Conservation (phyloP, 2,888 invertebrate genomes). For the Alentia gelatinosa region DNA sequence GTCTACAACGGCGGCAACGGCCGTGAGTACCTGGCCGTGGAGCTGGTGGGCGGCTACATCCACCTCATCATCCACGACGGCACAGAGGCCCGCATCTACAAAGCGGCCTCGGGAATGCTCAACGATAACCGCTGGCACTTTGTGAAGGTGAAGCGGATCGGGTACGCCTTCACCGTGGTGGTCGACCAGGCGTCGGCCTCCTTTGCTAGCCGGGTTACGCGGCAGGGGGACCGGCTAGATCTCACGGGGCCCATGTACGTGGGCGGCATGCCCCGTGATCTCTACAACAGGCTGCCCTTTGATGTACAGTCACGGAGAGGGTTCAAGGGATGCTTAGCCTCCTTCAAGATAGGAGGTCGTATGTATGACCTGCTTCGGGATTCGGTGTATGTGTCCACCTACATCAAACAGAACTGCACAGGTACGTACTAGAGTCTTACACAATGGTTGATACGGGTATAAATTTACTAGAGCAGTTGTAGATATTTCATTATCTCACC, state of each 20-base stretch:
- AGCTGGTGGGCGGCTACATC: constrained; percentile 74
- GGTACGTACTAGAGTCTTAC: constrained; percentile 59
- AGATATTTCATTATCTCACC: no score
- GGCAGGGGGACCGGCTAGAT: constrained; percentile 58
- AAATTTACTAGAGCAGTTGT: no score
- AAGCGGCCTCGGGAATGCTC: constrained; percentile 57
- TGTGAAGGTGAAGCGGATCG: constrained; percentile 62
- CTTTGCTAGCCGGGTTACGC: neutral
- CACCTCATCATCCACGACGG: constrained; percentile 74
- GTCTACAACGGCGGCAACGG: constrained; percentile 67
- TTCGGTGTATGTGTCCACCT: constrained; percentile 44
- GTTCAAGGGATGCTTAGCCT: constrained; percentile 77
- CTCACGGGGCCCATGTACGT: constrained; percentile 68
- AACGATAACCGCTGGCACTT: constrained; percentile 75
- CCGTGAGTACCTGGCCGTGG: constrained; percentile 72
- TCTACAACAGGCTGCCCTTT: constrained; percentile 66
- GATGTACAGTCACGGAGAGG: constrained; percentile 72
- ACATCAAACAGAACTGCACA: constrained; percentile 63
- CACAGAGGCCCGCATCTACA: constrained; percentile 31
- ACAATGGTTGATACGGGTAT: no score
- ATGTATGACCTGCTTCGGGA: constrained; percentile 69
- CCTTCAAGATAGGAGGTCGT: constrained; percentile 72
- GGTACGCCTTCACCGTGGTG: constrained; percentile 13
- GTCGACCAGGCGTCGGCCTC: constrained; percentile 27
- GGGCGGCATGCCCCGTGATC: constrained; percentile 73